Evolutionary conservation across 2,888 invertebrate species (phyloP), one percentile per base, ranked within the genome.

Genomic region (Macroteleia sp.): DNA sequence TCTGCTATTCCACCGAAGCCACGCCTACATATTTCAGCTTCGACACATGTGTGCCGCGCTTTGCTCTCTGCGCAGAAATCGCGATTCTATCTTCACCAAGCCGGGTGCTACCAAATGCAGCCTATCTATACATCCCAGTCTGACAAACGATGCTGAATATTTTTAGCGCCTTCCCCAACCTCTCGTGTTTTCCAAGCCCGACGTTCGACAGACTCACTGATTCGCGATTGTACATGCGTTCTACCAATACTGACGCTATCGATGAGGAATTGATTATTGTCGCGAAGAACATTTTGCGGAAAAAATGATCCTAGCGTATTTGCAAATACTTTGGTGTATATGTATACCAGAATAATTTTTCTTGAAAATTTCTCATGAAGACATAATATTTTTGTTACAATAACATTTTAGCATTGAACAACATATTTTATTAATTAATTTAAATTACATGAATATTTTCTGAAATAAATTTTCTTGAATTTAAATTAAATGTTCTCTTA

Each of bases 21-120:
- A 90, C 91, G 91, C 91, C 91, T 91, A 91, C 90, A 91, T 91
- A 91, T 91, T 91, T 91, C 87, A 90, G 85, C 86, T 90, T 91
- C 91, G 91, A 91, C 91, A 91, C 91, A 91, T 91, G 90, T 91
- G 90, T 87, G 66, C 71, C 78, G 59, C 64, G 79, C 81, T 79
- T 81, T 64, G 59, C 74, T 77, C 74, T 76, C 69, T 79, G 78
- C 80, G 77, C 79, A 70, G 61, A 66, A 69, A 57, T 59, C 76
- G 66, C 64, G 71, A 75, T 78, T 79, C 59, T 75, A 82, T 78
- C 78, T 77, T 77, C 67, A 16, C 73, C 42, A 61, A 57, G 75
- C 74, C 66, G 69, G 73, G 67, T 77, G 75, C 76, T 76, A 74
- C 80, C 48, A 67, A 75, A 69, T 71, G 71, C 66, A 59, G 71